Conservation (phyloP, 2,888 invertebrate species). For the Chloromyia formosa region DNA sequence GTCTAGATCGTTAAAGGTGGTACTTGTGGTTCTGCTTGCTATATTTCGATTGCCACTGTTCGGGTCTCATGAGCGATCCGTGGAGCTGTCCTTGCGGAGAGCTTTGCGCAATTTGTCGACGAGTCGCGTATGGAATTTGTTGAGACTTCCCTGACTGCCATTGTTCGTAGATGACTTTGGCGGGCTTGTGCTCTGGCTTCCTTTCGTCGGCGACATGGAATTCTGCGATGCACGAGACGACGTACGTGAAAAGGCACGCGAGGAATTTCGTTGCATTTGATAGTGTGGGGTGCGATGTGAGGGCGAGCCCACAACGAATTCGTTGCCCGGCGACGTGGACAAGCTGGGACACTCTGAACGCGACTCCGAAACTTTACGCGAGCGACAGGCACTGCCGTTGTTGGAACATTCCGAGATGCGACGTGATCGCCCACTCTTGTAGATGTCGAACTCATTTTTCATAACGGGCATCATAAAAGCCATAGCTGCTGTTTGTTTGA, state of each 20-base stretch:
- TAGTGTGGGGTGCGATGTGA: conserved; percentile 67
- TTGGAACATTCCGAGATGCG: conserved; percentile 77
- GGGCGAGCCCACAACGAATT: conserved; percentile 64
- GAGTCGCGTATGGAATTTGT: conserved; percentile 77
- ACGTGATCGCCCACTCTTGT: conserved; percentile 79
- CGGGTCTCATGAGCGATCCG: conserved; percentile 50
- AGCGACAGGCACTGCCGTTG: conserved; percentile 62
- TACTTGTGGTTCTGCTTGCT: conserved; percentile 22
- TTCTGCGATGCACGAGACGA: conserved; percentile 71
- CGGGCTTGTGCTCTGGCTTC: conserved; percentile 64
- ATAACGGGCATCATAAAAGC: conserved; percentile 96
- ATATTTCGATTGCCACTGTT: not conserved
- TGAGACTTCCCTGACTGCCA: conserved; percentile 71
- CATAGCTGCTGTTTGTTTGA: conserved; percentile 67
- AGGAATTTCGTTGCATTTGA: conserved; percentile 63
- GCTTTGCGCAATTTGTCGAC: conserved; percentile 77
- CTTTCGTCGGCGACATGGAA: conserved; percentile 73
- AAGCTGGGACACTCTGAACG: conserved; percentile 72
- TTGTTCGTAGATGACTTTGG: conserved; percentile 66
- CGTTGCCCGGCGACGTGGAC: conserved; percentile 72
- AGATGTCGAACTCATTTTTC: conserved; percentile 93
- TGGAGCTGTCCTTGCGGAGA: conserved; percentile 64
- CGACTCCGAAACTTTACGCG: conserved; percentile 71
- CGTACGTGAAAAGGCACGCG: conserved; percentile 70
- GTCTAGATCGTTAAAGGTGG: conserved; percentile 45